Evolutionary conservation across 2,888 invertebrate species (phyloP).

Genomic region (Epirrhoe alternata): DNA sequence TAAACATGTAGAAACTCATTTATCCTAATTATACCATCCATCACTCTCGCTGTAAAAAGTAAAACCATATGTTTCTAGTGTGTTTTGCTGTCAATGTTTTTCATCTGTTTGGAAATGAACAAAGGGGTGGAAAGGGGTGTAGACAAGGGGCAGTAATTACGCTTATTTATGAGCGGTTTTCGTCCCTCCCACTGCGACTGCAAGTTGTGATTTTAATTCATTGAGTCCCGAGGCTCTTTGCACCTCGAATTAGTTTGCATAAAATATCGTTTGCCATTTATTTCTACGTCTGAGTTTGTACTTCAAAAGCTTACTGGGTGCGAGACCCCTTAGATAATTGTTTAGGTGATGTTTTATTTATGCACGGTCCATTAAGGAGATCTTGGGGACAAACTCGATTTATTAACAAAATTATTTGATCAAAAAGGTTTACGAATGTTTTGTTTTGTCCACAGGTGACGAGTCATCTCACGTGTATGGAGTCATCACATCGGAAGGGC

Average conservation of each 20-base stretch:
- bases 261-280: conserved; percentile 76
- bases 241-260: conserved; percentile 81
- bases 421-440: background rate
- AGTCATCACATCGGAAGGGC: conserved; percentile 92
- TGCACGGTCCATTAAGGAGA: conserved; percentile 23
- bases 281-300: conserved; percentile 63
- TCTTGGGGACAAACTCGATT: conserved; percentile 18
- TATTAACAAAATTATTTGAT: conserved; percentile 29
- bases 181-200: conserved; percentile 69
- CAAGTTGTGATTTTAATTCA: conserved; percentile 82
- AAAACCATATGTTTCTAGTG: conserved; percentile 52
- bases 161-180: conserved; percentile 81
- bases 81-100: conserved; percentile 54
- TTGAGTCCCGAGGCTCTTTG: conserved; percentile 75
- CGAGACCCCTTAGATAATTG: conserved; percentile 29
- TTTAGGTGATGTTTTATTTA: conserved; percentile 28
- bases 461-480: conserved; percentile 93
- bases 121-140: conserved; percentile 52
- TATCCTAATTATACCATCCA: conserved; percentile 54
- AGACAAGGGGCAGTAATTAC: conserved; percentile 68
- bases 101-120: conserved; percentile 58
- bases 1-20: conserved; percentile 56
- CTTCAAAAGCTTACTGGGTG: conserved; percentile 59
- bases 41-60: conserved; percentile 43
- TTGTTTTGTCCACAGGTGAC: conserved; percentile 87